Evolutionary conservation across 2,888 invertebrate species (phyloP).

Genomic region (Brenthis daphne): DNA sequence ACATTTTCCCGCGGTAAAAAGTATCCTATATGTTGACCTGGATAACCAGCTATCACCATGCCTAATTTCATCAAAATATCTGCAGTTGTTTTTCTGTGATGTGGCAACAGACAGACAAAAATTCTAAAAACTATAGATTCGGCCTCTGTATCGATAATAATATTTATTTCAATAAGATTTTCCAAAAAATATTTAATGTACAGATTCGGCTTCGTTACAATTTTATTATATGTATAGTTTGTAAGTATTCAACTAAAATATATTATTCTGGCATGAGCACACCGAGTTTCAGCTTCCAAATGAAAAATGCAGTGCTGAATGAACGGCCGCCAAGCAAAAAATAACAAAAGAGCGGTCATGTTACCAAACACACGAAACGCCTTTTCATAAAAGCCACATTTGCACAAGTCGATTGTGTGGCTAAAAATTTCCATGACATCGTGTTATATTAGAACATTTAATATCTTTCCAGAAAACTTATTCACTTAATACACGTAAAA

Average conservation of each 20-base stretch:
- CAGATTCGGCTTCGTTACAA: no score
- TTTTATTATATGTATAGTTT: slow-evolving; percentile 2
- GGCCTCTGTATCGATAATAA: no score
- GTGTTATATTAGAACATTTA: neutral
- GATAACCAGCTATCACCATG: no score
- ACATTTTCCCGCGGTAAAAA: no score
- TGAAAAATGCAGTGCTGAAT: slow-evolving; percentile 76
- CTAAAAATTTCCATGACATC: slow-evolving; percentile 44
- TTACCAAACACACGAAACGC: slow-evolving; percentile 61
- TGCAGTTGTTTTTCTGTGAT: no score
- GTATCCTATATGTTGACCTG: no score
- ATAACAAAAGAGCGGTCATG: slow-evolving; percentile 64
- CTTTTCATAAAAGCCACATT: slow-evolving; percentile 53
- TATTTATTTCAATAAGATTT: no score
- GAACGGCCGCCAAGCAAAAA: slow-evolving; percentile 56
- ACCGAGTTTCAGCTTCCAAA: slow-evolving; percentile 54
- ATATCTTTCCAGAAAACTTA: no score
- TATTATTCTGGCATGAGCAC: slow-evolving; percentile 52
- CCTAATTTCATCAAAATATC: no score
- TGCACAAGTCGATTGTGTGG: slow-evolving; percentile 45
- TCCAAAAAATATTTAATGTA: no score
- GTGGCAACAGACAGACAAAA: no score
- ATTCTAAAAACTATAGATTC: no score
- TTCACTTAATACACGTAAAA: neutral
- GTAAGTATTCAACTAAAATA: slow-evolving; percentile 44